Evolutionary conservation across 2,888 invertebrate species (phyloP).

Genomic region (Drosophila melanosoma): DNA sequence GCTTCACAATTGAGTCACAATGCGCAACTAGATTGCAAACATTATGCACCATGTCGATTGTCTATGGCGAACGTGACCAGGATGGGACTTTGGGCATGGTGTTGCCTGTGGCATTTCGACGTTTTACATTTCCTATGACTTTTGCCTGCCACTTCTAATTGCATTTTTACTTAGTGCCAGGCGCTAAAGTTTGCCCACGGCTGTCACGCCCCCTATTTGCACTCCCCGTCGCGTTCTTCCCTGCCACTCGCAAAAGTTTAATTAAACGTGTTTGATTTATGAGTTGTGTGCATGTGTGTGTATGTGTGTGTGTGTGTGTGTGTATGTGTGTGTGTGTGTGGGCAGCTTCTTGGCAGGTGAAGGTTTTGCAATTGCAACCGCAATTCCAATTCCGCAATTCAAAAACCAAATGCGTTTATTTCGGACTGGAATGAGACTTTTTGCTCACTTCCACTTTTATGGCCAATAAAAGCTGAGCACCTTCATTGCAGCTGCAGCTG

Average conservation of each 20-base stretch:
- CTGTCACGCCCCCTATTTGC: slow-evolving; percentile 23
- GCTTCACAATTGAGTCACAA: slow-evolving; percentile 17
- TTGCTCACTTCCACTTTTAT: slow-evolving; percentile 4
- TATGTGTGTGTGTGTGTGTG: background rate
- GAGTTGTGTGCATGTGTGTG: slow-evolving; percentile 43
- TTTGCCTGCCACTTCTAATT: slow-evolving; percentile 64
- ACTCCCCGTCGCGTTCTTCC: background rate
- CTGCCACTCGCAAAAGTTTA: slow-evolving; percentile 63
- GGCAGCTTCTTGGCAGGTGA: slow-evolving; percentile 1
- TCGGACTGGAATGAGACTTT: slow-evolving; percentile 29
- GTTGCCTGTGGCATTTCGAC: slow-evolving; percentile 14
- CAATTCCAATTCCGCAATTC: slow-evolving; percentile 61
- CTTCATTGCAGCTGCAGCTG: slow-evolving; percentile 47
- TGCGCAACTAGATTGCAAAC: slow-evolving; percentile 31
- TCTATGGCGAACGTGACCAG: slow-evolving; percentile 52
- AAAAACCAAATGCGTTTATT: slow-evolving; percentile 62
- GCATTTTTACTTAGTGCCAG: slow-evolving; percentile 72
- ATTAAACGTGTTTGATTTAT: slow-evolving; percentile 80
- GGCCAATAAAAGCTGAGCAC: slow-evolving; percentile 54
- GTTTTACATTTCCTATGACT: slow-evolving; percentile 52
- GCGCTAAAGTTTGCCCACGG: slow-evolving; percentile 52
- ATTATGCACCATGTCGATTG: slow-evolving; percentile 59
- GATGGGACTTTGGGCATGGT: background rate
- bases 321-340: slow-evolving; percentile 10
- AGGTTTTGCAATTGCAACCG: slow-evolving; percentile 48